Base-by-base conservation (phyloP, 2,888 invertebrate genomes). In the Campoletis raptor region DNA sequence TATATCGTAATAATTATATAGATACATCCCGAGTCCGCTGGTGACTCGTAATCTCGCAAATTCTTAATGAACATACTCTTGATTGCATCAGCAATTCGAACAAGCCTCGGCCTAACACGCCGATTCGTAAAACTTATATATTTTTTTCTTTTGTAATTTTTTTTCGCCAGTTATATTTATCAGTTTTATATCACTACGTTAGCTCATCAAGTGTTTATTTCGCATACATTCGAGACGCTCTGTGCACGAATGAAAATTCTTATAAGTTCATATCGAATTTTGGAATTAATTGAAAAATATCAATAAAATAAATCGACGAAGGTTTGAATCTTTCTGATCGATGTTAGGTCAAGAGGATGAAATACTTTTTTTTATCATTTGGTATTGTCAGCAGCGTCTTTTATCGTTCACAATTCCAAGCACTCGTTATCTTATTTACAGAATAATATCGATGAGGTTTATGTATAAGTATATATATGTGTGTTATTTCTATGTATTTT, bases 81-180 rank as follows among this genome's bases (percentile, higher is more conserved):
- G 93, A 94, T 94, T 94, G 93, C 93, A 92, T 90, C 89, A 89
- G 93, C 93, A 94, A 93, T 93, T 93, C 92, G 88, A 91, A 90
- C 89, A 89, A 89, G 88, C 84, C 85, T 89, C 89, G 90, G 90
- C 90, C 85, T 79, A 83, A 81, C 81, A 77, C 48, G 77, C 83
- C 86, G 88, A 83, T 88, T 88, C 81, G 83, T 85, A 83, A 78
- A 86, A 83, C 69, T 77, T 76, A 79, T 54, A 30, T 10, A 81
- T 48, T 42, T 64, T 69, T 52, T 72, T 48, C 57, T 84, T 78
- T 73, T 45, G 77, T 24, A n/a, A 45, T 36, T 70, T 70, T 12
- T 42, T 64, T 48, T 64, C 61, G 36, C 64, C 61, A 6, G 30
- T 61, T 64, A 64, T 52, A 48, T 81, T 72, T 40, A 30, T 3